Base-by-base conservation (phyloP, 2,113 vertebrate species). In the Romanogobio albipinnatus region DNA sequence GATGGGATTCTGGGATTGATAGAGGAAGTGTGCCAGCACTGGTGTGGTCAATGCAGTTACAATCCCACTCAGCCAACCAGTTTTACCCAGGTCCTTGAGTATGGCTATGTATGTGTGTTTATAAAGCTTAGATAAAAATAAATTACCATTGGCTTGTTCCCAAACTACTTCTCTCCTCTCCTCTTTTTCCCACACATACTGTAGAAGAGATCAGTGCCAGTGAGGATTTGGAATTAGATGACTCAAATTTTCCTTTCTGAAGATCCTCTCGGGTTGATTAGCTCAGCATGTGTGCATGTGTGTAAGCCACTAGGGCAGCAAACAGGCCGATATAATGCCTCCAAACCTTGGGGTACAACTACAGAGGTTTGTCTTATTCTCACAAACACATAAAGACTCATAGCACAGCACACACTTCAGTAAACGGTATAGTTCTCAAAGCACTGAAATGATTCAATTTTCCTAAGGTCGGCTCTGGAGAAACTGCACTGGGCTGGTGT, bases 141-240 rank as follows among this genome's bases (percentile, higher is more conserved):
- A 47, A 80, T 26, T 29, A 43, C 39, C 36, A 29, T 47, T 43
- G 43, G 56, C 59, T 47, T 29, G 13, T 29, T 62, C 76, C 58
- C 33, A 79, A 79, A 62, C 17, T 26, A 51, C 74, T 26, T 5
- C 49, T 62, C 22, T 78, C 26, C 14, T 58, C 22, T 29, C 26
- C 33, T 68, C 45, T 47, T 29, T 49, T 76, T 53, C 39, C 76
- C 76, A 29, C n/a, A 19, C 22, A 49, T 64, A 29, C 58, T 47
- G 39, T 61, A 43, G 22, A 29, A 62, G n/a, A 64, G 77, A 64
- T 80, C 77, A 64, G n/a, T 19, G 59, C 43, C 59, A 80, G n/a
- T 10, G 76, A 64, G 59, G 43, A 64, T 64, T 80, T 80, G 77
- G 77, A 80, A 49, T 79, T 79, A 79, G 77, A 79, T 80, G 59